Evolutionary conservation across 2,888 invertebrate genomes (phyloP).

Genomic region (Myathropa florea): DNA sequence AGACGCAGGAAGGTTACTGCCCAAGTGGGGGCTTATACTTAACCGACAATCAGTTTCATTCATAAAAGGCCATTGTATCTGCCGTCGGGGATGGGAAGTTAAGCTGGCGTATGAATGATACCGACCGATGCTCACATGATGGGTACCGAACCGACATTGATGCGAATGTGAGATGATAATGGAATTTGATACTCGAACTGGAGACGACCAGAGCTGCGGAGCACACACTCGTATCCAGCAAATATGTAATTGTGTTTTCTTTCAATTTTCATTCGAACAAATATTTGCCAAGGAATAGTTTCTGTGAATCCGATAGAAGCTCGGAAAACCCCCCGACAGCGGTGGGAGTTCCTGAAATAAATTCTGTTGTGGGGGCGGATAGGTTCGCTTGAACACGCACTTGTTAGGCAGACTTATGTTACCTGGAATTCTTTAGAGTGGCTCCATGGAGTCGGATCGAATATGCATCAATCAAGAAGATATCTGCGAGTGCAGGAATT

Average conservation of each 20-base stretch:
- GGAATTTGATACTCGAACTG: conserved; percentile 48
- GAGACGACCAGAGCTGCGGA: not conserved
- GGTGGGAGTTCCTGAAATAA: not conserved
- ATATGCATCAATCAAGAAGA: too few species aligned
- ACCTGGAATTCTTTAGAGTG: not conserved
- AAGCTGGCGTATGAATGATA: conserved; percentile 32
- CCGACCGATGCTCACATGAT: conserved; percentile 19
- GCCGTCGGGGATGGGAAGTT: conserved; percentile 11
- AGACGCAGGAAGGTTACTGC: not conserved
- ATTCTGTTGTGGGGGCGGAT: not conserved
- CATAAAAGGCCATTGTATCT: conserved; percentile 64
- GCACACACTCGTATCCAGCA: not conserved
- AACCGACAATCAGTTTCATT: conserved; percentile 51
- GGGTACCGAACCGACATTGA: conserved; percentile 21
- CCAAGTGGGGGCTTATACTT: not conserved
- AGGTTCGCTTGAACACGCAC: not conserved
- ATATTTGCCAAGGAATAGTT: not conserved
- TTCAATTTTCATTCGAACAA: conserved; percentile 21
- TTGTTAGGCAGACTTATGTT: not conserved
- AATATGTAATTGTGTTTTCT: conserved; percentile 26
- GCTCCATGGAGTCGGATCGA: not conserved
- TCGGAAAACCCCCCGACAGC: too few species aligned
- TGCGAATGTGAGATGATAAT: conserved; percentile 49
- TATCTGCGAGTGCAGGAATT: not conserved
- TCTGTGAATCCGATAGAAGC: not conserved